Percentiles rank a stretch among this genome's conserved stretches.
These are phyloP conservation scores for Danionella dracula DNA, from an alignment of 2,797 vertebrate genomes.

Conservation along the genomic window DNA sequence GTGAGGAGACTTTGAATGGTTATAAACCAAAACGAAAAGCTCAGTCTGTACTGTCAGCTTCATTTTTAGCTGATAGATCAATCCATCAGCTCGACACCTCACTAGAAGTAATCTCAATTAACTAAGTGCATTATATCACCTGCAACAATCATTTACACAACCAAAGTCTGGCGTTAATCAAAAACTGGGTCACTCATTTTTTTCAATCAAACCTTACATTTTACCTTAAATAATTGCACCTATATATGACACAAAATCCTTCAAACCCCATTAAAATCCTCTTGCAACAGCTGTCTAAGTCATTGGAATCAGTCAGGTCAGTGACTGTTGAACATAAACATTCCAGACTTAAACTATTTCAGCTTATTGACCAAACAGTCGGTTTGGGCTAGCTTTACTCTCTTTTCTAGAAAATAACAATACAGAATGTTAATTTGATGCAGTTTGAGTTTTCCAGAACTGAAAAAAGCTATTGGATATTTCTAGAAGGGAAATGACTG, in stretches of 20 bases:
- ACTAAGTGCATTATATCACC: constrained; percentile 17
- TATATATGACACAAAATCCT: no score
- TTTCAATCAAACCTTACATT: no score
- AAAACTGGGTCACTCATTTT: no score
- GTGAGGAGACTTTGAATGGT: neutral
- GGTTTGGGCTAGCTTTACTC: no score
- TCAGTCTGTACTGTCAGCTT: neutral
- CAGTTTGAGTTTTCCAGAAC: neutral
- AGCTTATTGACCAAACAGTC: no score
- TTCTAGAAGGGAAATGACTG: constrained; percentile 2
- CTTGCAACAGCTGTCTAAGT: neutral
- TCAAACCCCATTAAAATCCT: neutral
- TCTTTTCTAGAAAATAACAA: no score
- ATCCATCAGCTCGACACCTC: neutral
- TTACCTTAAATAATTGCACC: no score
- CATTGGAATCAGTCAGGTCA: neutral
- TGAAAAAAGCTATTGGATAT: neutral
- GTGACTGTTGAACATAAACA: neutral
- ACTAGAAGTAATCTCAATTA: neutral
- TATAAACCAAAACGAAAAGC: neutral
- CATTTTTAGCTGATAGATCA: neutral
- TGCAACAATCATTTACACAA: neutral
- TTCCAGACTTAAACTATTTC: no score
- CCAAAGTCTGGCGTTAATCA: neutral
- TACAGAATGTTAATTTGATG: neutral